phyloP scores from a whole-genome alignment of 1,140 invertebrate species.

The Lucilia sericata region DNA sequence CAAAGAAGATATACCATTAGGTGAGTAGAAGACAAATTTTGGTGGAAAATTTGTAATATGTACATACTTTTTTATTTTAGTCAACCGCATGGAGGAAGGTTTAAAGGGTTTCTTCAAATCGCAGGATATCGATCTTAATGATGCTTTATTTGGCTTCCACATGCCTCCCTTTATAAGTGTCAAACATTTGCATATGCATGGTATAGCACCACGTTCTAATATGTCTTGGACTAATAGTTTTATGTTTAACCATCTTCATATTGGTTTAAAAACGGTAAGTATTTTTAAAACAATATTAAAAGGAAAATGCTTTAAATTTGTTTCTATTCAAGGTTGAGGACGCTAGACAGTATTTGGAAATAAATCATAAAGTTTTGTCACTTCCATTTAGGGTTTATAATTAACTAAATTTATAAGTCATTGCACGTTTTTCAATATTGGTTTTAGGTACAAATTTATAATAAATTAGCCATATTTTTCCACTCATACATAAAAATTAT shows the following conservation, averaged over 20 bases:
- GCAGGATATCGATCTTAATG: slow-evolving; percentile 70
- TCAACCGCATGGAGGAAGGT: slow-evolving; percentile 73
- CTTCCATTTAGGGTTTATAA: not conserved
- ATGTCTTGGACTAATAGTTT: slow-evolving; percentile 78
- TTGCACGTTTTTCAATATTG: not conserved
- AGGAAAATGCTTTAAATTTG: not conserved
- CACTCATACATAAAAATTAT: not conserved
- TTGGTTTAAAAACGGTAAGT: slow-evolving; percentile 89
- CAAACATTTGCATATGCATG: slow-evolving; percentile 87
- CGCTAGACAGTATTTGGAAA: slow-evolving; percentile 42
- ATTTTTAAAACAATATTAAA: not conserved
- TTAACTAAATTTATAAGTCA: not conserved
- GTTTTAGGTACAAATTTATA: slow-evolving; percentile 17
- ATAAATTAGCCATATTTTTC: not conserved
- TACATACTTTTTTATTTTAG: slow-evolving; percentile 60
- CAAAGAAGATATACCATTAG: slow-evolving; percentile 74
- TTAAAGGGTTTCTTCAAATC: slow-evolving; percentile 50
- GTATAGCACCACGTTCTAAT: slow-evolving; percentile 82
- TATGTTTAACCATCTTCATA: slow-evolving; percentile 81
- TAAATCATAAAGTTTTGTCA: not conserved
- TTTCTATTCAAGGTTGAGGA: slow-evolving; percentile 46
- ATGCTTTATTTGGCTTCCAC: slow-evolving; percentile 86
- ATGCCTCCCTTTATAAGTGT: slow-evolving; percentile 91
- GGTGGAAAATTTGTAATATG: not conserved
- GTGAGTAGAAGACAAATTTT: slow-evolving; percentile 68